These are phyloP conservation scores for Hippocampus comes DNA, from an alignment of 2,113 vertebrate genomes.

Conservation along the genomic window DNA sequence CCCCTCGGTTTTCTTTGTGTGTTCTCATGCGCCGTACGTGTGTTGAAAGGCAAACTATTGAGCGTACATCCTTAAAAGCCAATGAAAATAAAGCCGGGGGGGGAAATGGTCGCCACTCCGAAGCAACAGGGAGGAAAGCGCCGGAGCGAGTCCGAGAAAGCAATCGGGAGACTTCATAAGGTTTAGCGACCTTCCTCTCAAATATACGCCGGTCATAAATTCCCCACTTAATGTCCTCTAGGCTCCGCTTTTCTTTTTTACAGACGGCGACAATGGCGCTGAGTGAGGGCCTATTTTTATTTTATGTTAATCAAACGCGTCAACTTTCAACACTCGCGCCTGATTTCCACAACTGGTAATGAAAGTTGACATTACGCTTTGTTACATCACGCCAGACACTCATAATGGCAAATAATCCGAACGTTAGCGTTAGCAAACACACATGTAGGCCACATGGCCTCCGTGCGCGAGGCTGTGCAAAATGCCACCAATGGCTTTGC, in stretches of 20 bases:
- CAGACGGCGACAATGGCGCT: constrained; percentile 60
- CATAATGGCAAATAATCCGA: constrained; percentile 49
- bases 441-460: constrained; percentile 5
- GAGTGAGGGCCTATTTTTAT: constrained; percentile 50
- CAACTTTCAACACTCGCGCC: constrained; percentile 45
- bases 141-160: constrained; percentile 65
- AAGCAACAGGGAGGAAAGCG: constrained; percentile 65
- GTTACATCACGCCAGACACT: constrained; percentile 33
- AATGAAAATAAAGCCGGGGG: constrained; percentile 72
- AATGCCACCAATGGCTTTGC: neutral
- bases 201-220: constrained; percentile 75
- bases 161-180: constrained; percentile 70
- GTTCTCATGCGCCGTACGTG: constrained; percentile 42
- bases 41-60: constrained; percentile 59
- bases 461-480: constrained; percentile 15
- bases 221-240: constrained; percentile 68
- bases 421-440: constrained; percentile 3
- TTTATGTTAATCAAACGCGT: constrained; percentile 52
- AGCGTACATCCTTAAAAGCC: constrained; percentile 65
- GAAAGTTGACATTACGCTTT: constrained; percentile 42
- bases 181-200: constrained; percentile 68
- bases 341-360: constrained; percentile 42
- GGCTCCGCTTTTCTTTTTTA: constrained; percentile 57
- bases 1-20: constrained; percentile 48
- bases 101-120: constrained; percentile 62